These are phyloP conservation scores for Temnothorax curvispinosus DNA, from an alignment of 1,140 invertebrate species.

Conservation along the genomic window DNA sequence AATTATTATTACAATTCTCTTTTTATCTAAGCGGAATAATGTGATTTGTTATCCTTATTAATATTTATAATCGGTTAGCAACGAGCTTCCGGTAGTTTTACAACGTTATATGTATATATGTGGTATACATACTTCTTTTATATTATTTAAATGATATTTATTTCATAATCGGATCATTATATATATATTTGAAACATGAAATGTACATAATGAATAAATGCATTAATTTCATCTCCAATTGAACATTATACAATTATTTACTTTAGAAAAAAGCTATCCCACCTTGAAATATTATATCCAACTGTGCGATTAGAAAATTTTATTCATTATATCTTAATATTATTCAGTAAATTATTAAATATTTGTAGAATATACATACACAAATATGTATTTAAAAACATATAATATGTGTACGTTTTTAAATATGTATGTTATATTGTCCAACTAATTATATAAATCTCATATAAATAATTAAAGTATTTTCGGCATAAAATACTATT, in stretches of 20 bases:
- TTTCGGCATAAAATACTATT: neutral
- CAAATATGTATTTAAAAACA: neutral
- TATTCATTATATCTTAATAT: neutral
- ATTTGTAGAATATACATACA: neutral
- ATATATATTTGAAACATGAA: constrained; percentile 42
- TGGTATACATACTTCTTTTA: constrained; percentile 73
- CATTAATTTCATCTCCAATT: constrained; percentile 53
- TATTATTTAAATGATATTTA: constrained; percentile 77
- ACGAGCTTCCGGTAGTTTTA: constrained; percentile 46
- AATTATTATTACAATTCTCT: constrained; percentile 38
- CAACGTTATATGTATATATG: constrained; percentile 66
- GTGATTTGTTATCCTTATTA: constrained; percentile 66
- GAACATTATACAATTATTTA: neutral
- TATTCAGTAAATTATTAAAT: neutral
- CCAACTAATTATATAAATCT: neutral
- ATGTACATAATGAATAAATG: constrained; percentile 76
- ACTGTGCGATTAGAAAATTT: neutral
- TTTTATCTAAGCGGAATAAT: constrained; percentile 37
- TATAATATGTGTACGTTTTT: neutral
- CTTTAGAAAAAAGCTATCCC: neutral
- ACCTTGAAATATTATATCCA: neutral
- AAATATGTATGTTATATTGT: neutral
- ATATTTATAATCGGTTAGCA: constrained; percentile 71
- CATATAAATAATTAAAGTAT: neutral
- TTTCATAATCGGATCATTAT: constrained; percentile 70